phyloP scores from a whole-genome alignment of 2,888 invertebrate species.

The Sphaeridia pumilis region DNA sequence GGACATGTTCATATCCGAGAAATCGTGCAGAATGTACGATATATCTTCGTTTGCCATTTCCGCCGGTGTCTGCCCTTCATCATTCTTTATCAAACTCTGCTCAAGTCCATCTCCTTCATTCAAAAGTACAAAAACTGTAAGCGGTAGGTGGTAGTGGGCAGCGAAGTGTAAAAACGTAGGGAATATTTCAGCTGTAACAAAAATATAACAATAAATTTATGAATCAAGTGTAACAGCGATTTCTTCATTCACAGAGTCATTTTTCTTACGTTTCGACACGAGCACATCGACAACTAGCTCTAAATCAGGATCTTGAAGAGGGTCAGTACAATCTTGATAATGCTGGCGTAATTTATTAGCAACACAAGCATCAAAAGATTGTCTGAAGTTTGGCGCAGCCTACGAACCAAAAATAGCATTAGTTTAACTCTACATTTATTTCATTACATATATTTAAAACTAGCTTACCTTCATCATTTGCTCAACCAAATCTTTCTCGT shows the following conservation, averaged over 20 bases:
- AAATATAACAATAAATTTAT: background rate
- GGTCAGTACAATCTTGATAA: conserved; percentile 27
- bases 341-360: conserved; percentile 24
- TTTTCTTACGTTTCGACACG: conserved; percentile 21
- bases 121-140: conserved; percentile 28
- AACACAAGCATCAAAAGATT: conserved; percentile 28
- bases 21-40: conserved; percentile 24
- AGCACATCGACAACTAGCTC: conserved; percentile 34
- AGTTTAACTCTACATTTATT: background rate
- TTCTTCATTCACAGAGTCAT: background rate
- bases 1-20: conserved; percentile 25
- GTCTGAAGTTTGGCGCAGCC: conserved; percentile 28
- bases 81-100: conserved; percentile 25
- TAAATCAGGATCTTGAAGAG: conserved; percentile 25
- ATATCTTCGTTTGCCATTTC: conserved; percentile 27
- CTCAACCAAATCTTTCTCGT: conserved; percentile 30
- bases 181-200: conserved; percentile 22
- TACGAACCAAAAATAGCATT: conserved; percentile 5
- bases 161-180: conserved; percentile 34
- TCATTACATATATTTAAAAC: background rate
- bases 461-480: conserved; percentile 26
- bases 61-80: conserved; percentile 23
- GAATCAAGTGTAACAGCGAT: background rate
- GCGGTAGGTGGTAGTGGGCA: conserved; percentile 30
- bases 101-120: conserved; percentile 31